phyloP scores from a whole-genome alignment of 2,888 invertebrate species.

The Mactromeris polynyma region DNA sequence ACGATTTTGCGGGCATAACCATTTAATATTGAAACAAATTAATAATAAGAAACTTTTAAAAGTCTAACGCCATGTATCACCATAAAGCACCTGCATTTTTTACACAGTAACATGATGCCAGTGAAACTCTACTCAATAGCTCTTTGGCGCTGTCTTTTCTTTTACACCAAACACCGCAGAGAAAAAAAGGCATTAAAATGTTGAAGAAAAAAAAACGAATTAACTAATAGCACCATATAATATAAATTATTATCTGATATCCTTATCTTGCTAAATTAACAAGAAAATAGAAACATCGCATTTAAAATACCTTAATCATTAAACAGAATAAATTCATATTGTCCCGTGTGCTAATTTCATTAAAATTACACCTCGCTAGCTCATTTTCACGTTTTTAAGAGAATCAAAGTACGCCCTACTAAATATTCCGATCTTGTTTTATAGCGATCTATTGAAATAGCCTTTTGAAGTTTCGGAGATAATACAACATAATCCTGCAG shows the following conservation, averaged over 20 bases:
- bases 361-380: slow-evolving; percentile 33
- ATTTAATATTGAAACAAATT: neutral
- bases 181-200: neutral
- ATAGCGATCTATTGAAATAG: slow-evolving; percentile 40
- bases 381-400: slow-evolving; percentile 29
- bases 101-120: neutral
- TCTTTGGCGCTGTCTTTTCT: neutral
- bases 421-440: slow-evolving; percentile 42
- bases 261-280: slow-evolving; percentile 24
- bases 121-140: neutral
- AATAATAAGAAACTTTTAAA: neutral
- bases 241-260: slow-evolving; percentile 34
- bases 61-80: neutral
- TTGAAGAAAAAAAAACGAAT: neutral
- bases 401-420: slow-evolving; percentile 31
- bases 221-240: neutral
- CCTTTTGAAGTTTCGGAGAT: slow-evolving; percentile 51
- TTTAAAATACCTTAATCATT: slow-evolving; percentile 23
- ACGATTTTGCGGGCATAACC: neutral
- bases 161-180: neutral
- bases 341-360: slow-evolving; percentile 33
- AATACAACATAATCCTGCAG: slow-evolving; percentile 54
- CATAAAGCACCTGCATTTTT: slow-evolving; percentile 2
- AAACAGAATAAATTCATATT: slow-evolving; percentile 30
- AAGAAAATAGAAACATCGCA: slow-evolving; percentile 22